phyloP scores from a whole-genome alignment of 92 coral and sea anemone species.

The Phenganax subtilis region DNA sequence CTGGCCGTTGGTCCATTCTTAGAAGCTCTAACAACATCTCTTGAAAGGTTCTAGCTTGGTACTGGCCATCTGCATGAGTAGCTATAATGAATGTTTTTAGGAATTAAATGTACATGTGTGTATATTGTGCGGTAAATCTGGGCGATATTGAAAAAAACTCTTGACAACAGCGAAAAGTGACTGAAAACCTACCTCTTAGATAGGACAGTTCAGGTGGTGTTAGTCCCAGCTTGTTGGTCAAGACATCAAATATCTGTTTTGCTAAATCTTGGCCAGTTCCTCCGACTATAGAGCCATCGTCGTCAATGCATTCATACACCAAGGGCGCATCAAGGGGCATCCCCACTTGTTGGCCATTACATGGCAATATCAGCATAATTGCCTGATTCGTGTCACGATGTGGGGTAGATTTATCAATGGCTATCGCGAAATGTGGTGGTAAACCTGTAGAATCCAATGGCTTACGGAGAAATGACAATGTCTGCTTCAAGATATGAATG shows the following conservation, averaged over 20 bases:
- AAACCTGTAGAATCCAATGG: not conserved
- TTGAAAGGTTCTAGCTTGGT: not conserved
- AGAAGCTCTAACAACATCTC: not conserved
- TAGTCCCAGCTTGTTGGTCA: not conserved
- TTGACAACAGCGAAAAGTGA: not conserved
- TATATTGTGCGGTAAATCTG: not conserved
- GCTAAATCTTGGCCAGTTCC: slow-evolving; percentile 12
- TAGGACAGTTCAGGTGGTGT: slow-evolving; percentile 8
- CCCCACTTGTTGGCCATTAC: not conserved
- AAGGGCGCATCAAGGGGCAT: slow-evolving; percentile 18
- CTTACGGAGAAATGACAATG: not conserved
- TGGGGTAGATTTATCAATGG: slow-evolving; percentile 17
- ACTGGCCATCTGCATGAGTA: not conserved
- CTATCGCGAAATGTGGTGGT: slow-evolving; percentile 15
- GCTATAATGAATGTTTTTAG: not conserved
- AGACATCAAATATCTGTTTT: not conserved
- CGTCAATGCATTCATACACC: slow-evolving; percentile 3
- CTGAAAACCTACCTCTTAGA: not conserved
- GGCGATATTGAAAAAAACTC: not conserved
- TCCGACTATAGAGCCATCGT: not conserved
- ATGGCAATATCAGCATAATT: slow-evolving; percentile 1
- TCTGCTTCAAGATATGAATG: slow-evolving; percentile 16
- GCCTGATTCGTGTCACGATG: slow-evolving; percentile 19
- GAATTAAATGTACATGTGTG: too few relatives aligned
- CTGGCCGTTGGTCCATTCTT: not conserved